Base-by-base conservation (phyloP, 2,113 vertebrate species). In the Spea bombifrons region DNA sequence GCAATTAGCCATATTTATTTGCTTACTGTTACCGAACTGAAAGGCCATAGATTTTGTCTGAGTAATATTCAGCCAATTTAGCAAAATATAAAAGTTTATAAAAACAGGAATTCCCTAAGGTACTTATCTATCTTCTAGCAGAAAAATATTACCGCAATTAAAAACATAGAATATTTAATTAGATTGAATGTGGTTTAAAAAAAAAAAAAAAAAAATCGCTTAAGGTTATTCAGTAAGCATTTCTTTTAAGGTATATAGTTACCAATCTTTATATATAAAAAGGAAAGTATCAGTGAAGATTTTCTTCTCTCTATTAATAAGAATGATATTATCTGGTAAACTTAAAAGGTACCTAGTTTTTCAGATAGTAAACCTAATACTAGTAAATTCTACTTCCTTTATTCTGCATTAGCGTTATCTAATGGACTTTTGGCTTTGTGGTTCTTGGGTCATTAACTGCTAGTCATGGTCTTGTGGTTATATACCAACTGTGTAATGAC, bases 351-450 rank as follows among this genome's bases (percentile, higher is more conserved):
- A 30, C 30, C 30, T 30, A 30, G 30, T 30, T 30, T 30, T 30
- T 30, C 30, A 30, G 30, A 2, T 30, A 30, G 30, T 30, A 30
- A 2, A 30, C 30, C 30, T 30, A 30, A 30, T 30, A 2, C 30
- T 30, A 30, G 30, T 30, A 30, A 30, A 30, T 30, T 30, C 30
- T 30, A 30, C 30, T 13, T 49, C 57, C 30, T 69, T 7, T 76
- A 66, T 76, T 76, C 75, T 76, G 66, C 75, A 76, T 69, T 66
- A 76, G 6, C 61, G 75, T 66, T 76, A 15, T 61, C 69, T 48
- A 76, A 76, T 76, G 53, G 66, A 59, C 69, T 76, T 76, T 30
- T 76, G n/a, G 69, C 44, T 47, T 47, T 76, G 66, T 70, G 66
- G 13, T 45, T 53, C 45, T 76, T 68, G 52, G 50, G 66, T 66